Percentiles rank a stretch among this genome's conserved stretches.
Conservation (phyloP, 2,888 invertebrate genomes). For the Meganola albula region DNA sequence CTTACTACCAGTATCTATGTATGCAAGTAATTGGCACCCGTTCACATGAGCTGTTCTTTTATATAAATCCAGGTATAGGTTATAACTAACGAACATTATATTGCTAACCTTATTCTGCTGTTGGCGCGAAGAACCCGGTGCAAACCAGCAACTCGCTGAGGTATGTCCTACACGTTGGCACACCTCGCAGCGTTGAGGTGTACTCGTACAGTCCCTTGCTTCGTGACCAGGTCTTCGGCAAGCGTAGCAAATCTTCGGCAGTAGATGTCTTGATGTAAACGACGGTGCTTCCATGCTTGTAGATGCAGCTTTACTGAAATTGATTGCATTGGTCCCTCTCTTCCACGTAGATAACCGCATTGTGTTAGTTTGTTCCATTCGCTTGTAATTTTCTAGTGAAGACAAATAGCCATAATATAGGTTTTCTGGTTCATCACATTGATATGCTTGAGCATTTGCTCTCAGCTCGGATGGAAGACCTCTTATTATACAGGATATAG, state of each 20-base stretch:
- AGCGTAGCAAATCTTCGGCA: no score
- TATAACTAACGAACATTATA: constrained; percentile 2
- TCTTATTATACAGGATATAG: constrained; percentile 22
- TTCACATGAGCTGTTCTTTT: constrained; percentile 4
- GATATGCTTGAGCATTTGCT: constrained; percentile 25
- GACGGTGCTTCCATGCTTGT: no score
- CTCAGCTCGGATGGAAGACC: constrained; percentile 19
- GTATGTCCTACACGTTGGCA: no score
- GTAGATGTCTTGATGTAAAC: no score
- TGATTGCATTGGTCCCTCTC: no score
- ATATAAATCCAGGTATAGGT: constrained; percentile 2
- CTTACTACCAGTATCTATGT: constrained; percentile 11
- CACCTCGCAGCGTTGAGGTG: no score
- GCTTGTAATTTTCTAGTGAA: background rate
- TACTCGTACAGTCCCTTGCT: no score
- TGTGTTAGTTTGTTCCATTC: background rate
- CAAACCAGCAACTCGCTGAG: no score
- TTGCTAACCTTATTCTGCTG: constrained; percentile 1
- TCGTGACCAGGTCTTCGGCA: no score
- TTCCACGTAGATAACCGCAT: no score
- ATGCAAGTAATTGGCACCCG: constrained; percentile 1
- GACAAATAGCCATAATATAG: constrained; percentile 3
- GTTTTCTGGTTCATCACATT: constrained; percentile 19
- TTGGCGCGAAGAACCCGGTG: no score
- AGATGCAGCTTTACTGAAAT: no score